phyloP scores from a whole-genome alignment of 2,797 vertebrate species.

The Chelon labrosus region DNA sequence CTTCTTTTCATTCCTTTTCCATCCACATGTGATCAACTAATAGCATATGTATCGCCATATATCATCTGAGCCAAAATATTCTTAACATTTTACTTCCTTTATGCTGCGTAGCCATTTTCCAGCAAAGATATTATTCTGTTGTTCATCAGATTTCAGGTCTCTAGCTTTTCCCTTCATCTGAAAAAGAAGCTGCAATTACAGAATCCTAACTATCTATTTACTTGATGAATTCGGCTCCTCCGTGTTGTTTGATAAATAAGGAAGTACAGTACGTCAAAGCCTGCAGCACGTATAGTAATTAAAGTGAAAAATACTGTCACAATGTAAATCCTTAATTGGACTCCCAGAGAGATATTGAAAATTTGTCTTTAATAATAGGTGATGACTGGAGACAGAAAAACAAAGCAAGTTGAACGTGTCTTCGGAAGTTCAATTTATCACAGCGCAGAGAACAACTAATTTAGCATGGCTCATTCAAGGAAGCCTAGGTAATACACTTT shows the following conservation, averaged over 20 bases:
- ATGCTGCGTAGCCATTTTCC: constrained; percentile 57
- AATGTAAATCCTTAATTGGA: constrained; percentile 99
- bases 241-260: constrained; percentile 99
- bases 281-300: constrained; percentile 99
- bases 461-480: constrained; percentile 98
- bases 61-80: constrained; percentile 31
- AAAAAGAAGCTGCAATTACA: constrained; percentile 91
- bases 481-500: constrained; percentile 99
- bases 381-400: constrained; percentile 99
- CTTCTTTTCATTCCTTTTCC: constrained; percentile 41
- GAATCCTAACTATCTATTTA: constrained; percentile 95
- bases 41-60: constrained; percentile 14
- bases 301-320: constrained; percentile 99
- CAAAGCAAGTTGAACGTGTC: constrained; percentile 97
- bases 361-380: constrained; percentile 99
- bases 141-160: constrained; percentile 85
- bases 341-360: constrained; percentile 99
- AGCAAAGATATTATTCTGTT: constrained; percentile 39
- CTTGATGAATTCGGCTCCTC: constrained; percentile 97
- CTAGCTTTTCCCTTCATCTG: constrained; percentile 76
- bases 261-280: constrained; percentile 96
- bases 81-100: constrained; percentile 10
- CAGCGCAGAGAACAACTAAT: constrained; percentile 96
- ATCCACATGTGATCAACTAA: constrained; percentile 47
- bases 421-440: constrained; percentile 98